Conservation (phyloP, 2,113 vertebrate species). For the Bos javanicus region DNA sequence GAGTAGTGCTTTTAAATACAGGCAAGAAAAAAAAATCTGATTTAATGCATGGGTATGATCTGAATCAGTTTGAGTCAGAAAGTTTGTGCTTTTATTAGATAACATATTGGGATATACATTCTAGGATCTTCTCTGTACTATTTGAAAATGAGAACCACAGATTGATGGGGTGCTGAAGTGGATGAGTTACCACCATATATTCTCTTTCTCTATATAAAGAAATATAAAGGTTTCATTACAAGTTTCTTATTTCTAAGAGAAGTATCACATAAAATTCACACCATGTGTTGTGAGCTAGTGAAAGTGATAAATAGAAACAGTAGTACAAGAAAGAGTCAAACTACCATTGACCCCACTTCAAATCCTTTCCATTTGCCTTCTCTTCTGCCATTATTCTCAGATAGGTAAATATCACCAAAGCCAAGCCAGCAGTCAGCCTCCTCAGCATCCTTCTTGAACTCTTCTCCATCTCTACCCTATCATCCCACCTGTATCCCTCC, state of each 20-base stretch:
- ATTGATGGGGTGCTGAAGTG: background rate
- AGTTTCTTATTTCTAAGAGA: background rate
- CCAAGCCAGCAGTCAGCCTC: background rate
- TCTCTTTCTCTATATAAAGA: background rate
- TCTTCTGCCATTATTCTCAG: background rate
- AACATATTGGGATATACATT: background rate
- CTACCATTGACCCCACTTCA: background rate
- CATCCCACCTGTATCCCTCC: background rate
- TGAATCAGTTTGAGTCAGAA: background rate
- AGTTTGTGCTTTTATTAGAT: background rate
- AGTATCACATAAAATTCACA: background rate
- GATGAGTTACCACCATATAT: background rate
- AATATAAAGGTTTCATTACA: background rate
- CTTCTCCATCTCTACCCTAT: too few relatives aligned
- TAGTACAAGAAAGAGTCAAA: background rate
- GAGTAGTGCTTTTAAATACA: background rate
- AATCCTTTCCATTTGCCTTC: background rate
- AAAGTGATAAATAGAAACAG: background rate
- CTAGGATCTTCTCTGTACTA: background rate
- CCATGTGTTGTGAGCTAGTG: background rate
- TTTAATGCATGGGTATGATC: background rate
- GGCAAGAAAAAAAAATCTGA: background rate
- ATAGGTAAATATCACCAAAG: background rate
- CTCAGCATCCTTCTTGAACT: too few relatives aligned
- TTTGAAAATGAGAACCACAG: background rate